These are phyloP conservation scores for Mamestra configurata DNA, from an alignment of 1,140 invertebrate species.

Conservation along the genomic window DNA sequence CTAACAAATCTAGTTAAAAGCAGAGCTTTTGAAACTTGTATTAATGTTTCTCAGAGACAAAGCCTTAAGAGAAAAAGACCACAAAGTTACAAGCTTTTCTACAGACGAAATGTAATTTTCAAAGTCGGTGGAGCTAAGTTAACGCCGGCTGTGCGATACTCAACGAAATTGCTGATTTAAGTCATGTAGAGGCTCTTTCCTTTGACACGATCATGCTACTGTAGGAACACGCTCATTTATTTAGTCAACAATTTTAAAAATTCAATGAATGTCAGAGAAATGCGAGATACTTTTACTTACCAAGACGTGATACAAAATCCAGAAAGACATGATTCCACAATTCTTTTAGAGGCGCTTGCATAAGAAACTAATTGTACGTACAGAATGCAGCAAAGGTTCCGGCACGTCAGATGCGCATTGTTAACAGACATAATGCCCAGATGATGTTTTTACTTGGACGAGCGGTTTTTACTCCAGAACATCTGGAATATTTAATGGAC, in stretches of 20 bases:
- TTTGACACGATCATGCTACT: constrained; percentile 42
- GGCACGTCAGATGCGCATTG: constrained; percentile 56
- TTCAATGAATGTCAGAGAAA: not conserved
- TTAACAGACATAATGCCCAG: constrained; percentile 56
- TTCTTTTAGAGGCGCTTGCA: constrained; percentile 18
- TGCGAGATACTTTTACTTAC: not conserved
- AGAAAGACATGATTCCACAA: constrained; percentile 51
- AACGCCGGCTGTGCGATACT: constrained; percentile 60
- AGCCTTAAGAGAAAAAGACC: constrained; percentile 61
- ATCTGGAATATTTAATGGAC: constrained; percentile 2
- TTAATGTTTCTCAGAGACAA: constrained; percentile 67
- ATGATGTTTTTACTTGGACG: constrained; percentile 36
- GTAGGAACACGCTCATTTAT: constrained; percentile 25
- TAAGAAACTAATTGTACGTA: constrained; percentile 65
- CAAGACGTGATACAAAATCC: constrained; percentile 26
- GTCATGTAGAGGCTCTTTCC: constrained; percentile 51
- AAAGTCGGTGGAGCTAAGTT: constrained; percentile 64
- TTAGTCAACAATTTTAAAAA: constrained; percentile 27
- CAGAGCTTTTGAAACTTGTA: constrained; percentile 61
- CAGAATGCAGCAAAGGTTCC: constrained; percentile 57
- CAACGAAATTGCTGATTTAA: constrained; percentile 63
- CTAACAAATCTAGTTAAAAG: constrained; percentile 56
- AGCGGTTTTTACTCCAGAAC: constrained; percentile 48
- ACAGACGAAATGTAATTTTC: constrained; percentile 62
- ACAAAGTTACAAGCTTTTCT: constrained; percentile 69